phyloP scores from a whole-genome alignment of 2,797 vertebrate genomes.

The Rallus crepitans region DNA sequence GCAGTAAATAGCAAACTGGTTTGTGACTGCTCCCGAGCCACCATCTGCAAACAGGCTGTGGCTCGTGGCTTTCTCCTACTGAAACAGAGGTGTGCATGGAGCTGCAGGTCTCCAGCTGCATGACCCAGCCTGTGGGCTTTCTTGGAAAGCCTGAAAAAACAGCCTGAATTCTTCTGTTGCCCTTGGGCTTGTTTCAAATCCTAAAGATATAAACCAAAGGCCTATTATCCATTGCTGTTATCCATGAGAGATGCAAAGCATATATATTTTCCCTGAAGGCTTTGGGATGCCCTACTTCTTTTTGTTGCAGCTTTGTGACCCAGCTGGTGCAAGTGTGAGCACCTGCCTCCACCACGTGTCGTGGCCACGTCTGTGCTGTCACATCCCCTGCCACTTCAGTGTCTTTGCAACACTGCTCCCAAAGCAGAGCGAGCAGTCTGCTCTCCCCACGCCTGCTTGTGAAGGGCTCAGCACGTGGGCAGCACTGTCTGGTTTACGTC shows the following conservation, averaged over 20 bases:
- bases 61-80: neutral
- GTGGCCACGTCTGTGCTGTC: accelerated
- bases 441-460: neutral
- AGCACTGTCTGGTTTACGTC: neutral
- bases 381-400: neutral
- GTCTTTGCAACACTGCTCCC: neutral
- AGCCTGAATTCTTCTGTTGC: neutral
- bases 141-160: neutral
- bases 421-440: neutral
- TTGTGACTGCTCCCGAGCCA: neutral
- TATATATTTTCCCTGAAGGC: neutral
- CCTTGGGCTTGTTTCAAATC: neutral
- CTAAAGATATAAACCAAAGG: neutral
- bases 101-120: neutral
- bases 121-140: neutral
- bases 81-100: neutral
- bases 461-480: neutral
- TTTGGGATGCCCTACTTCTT: neutral
- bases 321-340: neutral
- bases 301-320: neutral
- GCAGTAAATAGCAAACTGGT: neutral
- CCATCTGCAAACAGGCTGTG: neutral
- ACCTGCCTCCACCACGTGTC: neutral
- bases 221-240: neutral
- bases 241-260: neutral